Evolutionary conservation across 2,113 vertebrate genomes (phyloP).

Genomic region (Sturnira hondurensis): DNA sequence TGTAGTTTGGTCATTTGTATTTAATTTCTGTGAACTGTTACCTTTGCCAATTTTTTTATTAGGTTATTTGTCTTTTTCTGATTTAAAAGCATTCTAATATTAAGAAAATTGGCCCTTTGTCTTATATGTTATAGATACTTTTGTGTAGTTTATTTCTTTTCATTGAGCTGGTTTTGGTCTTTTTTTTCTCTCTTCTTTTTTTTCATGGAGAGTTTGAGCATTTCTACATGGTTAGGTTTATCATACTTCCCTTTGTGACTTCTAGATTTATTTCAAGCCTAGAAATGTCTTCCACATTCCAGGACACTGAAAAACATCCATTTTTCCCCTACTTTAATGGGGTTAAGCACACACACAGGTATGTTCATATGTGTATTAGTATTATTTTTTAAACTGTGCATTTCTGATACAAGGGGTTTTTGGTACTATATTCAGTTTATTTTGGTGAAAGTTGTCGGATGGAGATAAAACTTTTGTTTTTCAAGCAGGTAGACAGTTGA

Average conservation of each 20-base stretch:
- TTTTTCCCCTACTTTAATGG: constrained; percentile 12
- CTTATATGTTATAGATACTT: not conserved
- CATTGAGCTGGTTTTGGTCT: not conserved
- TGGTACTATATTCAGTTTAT: not conserved
- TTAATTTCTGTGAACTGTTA: constrained; percentile 27
- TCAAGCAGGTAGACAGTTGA: not conserved
- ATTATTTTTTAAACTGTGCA: not conserved
- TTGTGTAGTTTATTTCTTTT: not conserved
- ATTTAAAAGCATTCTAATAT: not conserved
- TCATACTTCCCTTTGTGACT: constrained; percentile 29
- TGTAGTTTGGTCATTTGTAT: not conserved
- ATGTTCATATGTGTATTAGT: not conserved
- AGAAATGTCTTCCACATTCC: not conserved
- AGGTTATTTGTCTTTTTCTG: constrained; percentile 16
- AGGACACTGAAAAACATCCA: not conserved
- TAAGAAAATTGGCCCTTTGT: not conserved
- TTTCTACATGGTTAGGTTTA: not conserved
- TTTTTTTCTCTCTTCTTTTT: not conserved
- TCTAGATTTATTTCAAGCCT: not conserved
- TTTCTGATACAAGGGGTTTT: not conserved
- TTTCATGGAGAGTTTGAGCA: not conserved
- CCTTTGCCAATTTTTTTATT: not conserved
- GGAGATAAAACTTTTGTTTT: constrained; percentile 8
- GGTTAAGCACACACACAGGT: not conserved
- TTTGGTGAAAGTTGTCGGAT: not conserved